Base-by-base conservation (phyloP, 2,797 vertebrate genomes). In the Hyperoplus immaculatus region DNA sequence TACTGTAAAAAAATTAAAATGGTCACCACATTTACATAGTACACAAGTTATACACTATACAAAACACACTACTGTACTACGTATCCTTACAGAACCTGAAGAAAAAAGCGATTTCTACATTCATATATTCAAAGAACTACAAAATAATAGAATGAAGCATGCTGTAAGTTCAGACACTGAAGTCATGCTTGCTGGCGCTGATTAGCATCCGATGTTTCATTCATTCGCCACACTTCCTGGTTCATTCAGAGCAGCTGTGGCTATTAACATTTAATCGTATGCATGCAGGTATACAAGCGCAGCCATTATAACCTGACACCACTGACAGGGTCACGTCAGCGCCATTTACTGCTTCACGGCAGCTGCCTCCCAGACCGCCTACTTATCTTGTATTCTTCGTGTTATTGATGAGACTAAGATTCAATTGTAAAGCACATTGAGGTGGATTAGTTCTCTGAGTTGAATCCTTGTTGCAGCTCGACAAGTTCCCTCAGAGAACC, bases 181-280 rank as follows among this genome's bases (percentile, higher is more conserved):
- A 43, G 11, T 43, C 16, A 1, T 12, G 14, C 42, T 39, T 47
- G 53, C 18, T 13, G 39, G 50, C 16, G 36, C 62, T 51, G 21
- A 57, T 69, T 71, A 63, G 47, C 38, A 42, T 75, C 67, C 59
- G 42, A 62, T 76, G 47, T 67, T 70, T 70, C 56, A 68, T 70
- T 74, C 36, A 80, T 62, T 67, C 58, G 55, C 79, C 62, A 69
- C 36, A 49, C 29, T 36, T 67, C 62, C 8, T 58, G 42, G 18
- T 21, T 70, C 39, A 56, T 56, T 80, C 42, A 59, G 57, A 60
- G 53, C 66, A 72, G 65, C 59, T 61, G 14, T 11, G 18, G n/a
- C 60, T 47, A 41, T 6, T 54, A 61, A 60, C 71, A 71, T 77
- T 45, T 50, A 72, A 49, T 73, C 65, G 63, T 41, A 29, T 67